phyloP scores from a whole-genome alignment of 2,797 vertebrate genomes.

The Stomatorhinus walkeri region DNA sequence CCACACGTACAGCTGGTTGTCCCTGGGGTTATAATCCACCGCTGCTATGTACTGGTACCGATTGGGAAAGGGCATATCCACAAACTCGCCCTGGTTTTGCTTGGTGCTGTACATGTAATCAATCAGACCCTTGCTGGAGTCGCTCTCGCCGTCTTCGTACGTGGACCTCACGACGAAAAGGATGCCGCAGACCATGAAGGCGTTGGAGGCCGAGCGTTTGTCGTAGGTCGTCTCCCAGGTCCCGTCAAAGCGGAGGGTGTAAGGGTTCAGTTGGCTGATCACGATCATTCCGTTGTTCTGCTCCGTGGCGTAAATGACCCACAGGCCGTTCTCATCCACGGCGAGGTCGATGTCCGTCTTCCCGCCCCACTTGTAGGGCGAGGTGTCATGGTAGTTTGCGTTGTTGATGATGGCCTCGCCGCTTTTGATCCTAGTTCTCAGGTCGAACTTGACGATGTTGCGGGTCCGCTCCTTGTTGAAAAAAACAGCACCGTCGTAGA shows the following conservation, averaged over 20 bases:
- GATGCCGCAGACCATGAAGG: slow-evolving; percentile 96
- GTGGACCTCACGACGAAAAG: slow-evolving; percentile 93
- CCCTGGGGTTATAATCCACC: slow-evolving; percentile 98
- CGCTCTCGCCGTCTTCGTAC: slow-evolving; percentile 93
- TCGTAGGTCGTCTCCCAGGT: slow-evolving; percentile 93
- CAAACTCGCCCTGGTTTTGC: slow-evolving; percentile 77
- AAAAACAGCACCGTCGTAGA: slow-evolving; percentile 95
- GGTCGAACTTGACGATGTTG: slow-evolving; percentile 96
- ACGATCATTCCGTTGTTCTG: slow-evolving; percentile 98
- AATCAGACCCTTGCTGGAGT: slow-evolving; percentile 81
- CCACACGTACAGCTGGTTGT: slow-evolving; percentile 98
- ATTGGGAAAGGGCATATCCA: slow-evolving; percentile 89
- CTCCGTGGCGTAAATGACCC: slow-evolving; percentile 97
- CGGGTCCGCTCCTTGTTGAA: slow-evolving; percentile 97
- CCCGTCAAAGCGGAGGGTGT: slow-evolving; percentile 91
- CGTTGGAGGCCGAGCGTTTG: slow-evolving; percentile 95
- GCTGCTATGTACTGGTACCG: slow-evolving; percentile 96
- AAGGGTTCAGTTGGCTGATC: slow-evolving; percentile 96
- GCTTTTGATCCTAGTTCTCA: slow-evolving; percentile 97
- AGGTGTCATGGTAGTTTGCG: slow-evolving; percentile 98
- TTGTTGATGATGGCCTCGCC: slow-evolving; percentile 97
- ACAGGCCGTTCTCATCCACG: slow-evolving; percentile 90
- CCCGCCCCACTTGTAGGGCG: slow-evolving; percentile 95
- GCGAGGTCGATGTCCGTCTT: slow-evolving; percentile 97
- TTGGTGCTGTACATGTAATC: slow-evolving; percentile 95